Conservation (phyloP, 2,113 vertebrate species). For the Leucosticte australis region DNA sequence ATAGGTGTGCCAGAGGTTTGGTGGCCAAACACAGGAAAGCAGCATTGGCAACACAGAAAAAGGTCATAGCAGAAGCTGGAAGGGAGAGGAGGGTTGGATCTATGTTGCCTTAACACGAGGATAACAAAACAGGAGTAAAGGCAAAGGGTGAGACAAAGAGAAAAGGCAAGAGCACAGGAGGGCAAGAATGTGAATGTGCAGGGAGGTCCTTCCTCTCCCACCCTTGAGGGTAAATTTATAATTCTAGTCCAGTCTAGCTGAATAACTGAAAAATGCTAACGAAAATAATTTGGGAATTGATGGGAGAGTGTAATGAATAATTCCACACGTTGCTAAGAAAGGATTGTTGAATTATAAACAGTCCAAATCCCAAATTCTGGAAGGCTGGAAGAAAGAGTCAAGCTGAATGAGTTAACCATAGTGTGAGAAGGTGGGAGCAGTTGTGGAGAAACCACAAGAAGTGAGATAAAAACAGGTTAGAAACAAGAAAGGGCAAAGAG, state of each 20-base stretch:
- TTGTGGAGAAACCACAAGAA: neutral
- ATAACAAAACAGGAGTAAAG: neutral
- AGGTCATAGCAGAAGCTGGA: neutral
- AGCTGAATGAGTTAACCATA: neutral
- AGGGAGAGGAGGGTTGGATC: neutral
- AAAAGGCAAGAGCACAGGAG: neutral
- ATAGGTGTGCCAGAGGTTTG: neutral
- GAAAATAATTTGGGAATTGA: neutral
- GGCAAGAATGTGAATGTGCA: neutral
- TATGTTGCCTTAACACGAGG: neutral
- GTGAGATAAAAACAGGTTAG: neutral
- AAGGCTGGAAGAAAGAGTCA: neutral
- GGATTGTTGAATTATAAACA: neutral
- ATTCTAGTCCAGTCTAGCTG: neutral
- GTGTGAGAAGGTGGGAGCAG: neutral
- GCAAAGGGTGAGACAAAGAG: neutral
- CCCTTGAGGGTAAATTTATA: neutral
- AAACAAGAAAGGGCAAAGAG: neutral
- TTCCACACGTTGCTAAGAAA: neutral
- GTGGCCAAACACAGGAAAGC: neutral
- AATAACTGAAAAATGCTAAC: neutral
- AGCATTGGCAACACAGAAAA: neutral
- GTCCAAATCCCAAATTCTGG: neutral
- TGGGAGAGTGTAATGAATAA: neutral
- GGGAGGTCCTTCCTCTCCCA: neutral